Evolutionary conservation across 2,797 vertebrate genomes (phyloP).

Genomic region (Cuniculus paca): DNA sequence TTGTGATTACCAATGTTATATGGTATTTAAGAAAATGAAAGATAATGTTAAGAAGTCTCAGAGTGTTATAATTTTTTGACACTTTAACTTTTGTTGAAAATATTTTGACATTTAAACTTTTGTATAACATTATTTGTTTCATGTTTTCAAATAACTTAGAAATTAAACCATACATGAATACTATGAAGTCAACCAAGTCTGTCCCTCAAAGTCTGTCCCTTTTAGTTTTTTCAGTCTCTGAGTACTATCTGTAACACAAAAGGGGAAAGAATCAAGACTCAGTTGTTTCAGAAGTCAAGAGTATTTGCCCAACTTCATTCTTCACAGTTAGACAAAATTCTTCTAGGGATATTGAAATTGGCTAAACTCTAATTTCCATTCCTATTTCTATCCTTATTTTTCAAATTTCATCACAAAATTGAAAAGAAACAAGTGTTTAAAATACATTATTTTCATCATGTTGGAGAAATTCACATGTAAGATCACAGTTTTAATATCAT

Average conservation of each 20-base stretch:
- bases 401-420: slow-evolving; percentile 52
- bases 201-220: not conserved
- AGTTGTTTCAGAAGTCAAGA: slow-evolving; percentile 27
- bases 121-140: not conserved
- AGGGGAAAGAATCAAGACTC: not conserved
- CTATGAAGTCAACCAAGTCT: slow-evolving; percentile 20
- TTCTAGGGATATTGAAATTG: not conserved
- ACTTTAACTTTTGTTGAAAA: not conserved
- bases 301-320: not conserved
- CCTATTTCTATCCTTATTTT: not conserved
- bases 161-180: not conserved
- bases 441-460: not conserved
- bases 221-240: not conserved
- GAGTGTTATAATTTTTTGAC: not conserved
- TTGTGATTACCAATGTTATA: not conserved
- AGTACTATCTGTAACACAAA: not conserved
- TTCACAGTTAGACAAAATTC: not conserved
- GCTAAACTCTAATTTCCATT: not conserved
- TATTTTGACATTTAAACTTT: not conserved
- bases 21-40: not conserved
- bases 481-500: not conserved
- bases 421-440: slow-evolving; percentile 20
- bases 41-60: not conserved
- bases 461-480: slow-evolving; percentile 9
- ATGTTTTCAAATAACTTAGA: not conserved